Percentiles rank a stretch among this genome's conserved stretches.
These are phyloP conservation scores for Jacana jacana DNA, from an alignment of 2,113 vertebrate species.

Conservation along the genomic window DNA sequence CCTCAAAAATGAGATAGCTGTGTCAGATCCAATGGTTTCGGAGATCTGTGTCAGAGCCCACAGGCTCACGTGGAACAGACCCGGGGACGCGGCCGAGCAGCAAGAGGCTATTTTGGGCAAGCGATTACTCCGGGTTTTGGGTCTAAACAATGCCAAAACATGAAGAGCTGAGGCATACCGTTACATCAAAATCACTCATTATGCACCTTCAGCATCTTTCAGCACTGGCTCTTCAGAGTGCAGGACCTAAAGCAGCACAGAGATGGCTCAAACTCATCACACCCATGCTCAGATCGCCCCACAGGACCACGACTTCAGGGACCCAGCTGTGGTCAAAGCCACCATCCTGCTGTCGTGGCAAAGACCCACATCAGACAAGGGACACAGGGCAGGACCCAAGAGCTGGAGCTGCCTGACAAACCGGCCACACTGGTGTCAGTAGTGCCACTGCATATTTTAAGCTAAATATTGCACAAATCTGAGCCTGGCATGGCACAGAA, in stretches of 20 bases:
- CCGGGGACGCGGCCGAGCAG: neutral
- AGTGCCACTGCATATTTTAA: neutral
- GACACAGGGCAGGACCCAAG: neutral
- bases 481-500: neutral
- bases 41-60: neutral
- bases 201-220: constrained; percentile 27
- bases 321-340: neutral
- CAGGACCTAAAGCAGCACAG: neutral
- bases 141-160: neutral
- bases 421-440: neutral
- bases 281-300: neutral
- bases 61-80: neutral
- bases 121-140: neutral
- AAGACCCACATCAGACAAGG: neutral
- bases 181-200: neutral
- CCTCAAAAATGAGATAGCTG: neutral
- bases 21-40: neutral
- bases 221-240: neutral
- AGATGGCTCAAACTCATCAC: neutral
- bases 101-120: neutral
- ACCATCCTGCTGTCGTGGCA: neutral
- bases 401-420: neutral
- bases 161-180: neutral
- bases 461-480: neutral
- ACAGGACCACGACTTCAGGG: neutral